Evolutionary conservation across 2,113 vertebrate genomes (phyloP), one percentile per base, ranked within the genome.

Genomic region (Speoplatyrhinus poulsoni): DNA sequence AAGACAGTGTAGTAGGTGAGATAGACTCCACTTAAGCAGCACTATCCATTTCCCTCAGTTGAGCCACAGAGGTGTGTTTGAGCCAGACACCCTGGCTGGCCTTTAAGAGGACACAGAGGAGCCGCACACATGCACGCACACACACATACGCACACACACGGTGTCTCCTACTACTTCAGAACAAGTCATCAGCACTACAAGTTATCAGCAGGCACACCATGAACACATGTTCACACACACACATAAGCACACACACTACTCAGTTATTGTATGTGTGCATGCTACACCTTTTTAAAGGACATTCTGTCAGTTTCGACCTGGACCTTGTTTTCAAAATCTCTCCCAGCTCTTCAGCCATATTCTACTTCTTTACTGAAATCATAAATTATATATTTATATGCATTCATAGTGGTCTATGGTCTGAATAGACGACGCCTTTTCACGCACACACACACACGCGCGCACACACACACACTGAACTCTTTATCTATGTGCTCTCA

Each of bases 1-100:
- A 92, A 96, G 95, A 95, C 95, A 87, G 84, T 87, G 86, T 94
- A 94, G 93, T 92, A 84, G 85, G 91, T 80, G 86, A 90, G 86
- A 90, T 89, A 92, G 89, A 91, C 86, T 86, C 89, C 89, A 90
- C 92, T 92, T 92, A 93, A 93, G 91, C 82, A 83, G 86, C 82
- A 90, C 86, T 92, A 90, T 92, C 92, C 91, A 89, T 90, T 93
- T 91, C 89, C 88, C 85, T 82, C 83, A 83, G 82, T 85, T 82
- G 70, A 89, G 84, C 86, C 87, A 87, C 88, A 90, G 88, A 91
- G 90, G 90, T 91, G 88, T 89, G 86, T 89, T 90, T 91, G 87
- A 90, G 90, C 67, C 85, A 90, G 90, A 90, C 90, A 90, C 90
- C 86, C 83, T 84, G 87, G 76, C 88, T 86, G 77, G 88, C 63